Evolutionary conservation across 1,140 invertebrate species (phyloP).

Genomic region (Halotydeus destructor): DNA sequence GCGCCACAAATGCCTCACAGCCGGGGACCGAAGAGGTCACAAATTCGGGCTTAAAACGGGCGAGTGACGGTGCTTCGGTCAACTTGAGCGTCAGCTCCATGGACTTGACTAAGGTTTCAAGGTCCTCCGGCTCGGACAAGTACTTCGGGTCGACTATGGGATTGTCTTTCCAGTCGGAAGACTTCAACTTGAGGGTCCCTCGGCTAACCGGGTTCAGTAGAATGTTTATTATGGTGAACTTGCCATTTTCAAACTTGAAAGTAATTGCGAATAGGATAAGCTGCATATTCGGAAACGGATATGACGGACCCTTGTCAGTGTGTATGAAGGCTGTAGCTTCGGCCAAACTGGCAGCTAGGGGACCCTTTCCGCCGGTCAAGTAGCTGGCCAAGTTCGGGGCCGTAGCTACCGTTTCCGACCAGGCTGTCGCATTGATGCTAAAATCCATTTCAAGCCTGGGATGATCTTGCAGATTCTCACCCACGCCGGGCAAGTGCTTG

Average conservation of each 20-base stretch:
- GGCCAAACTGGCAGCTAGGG: slow-evolving; percentile 22
- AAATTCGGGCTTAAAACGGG: slow-evolving; percentile 12
- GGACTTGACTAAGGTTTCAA: slow-evolving; percentile 47
- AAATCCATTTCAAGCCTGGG: slow-evolving; percentile 40
- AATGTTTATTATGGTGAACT: slow-evolving; percentile 46
- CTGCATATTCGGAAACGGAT: too few species aligned
- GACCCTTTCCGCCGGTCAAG: slow-evolving; percentile 39
- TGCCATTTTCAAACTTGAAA: too few species aligned
- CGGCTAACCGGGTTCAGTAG: slow-evolving; percentile 43
- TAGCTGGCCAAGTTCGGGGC: slow-evolving; percentile 2
- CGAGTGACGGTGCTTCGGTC: slow-evolving; percentile 13
- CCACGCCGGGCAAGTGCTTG: slow-evolving; percentile 24
- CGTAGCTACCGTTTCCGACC: background rate
- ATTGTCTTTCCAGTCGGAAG: slow-evolving; percentile 61
- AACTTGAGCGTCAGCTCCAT: slow-evolving; percentile 18
- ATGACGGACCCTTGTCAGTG: slow-evolving; percentile 60
- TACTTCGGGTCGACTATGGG: slow-evolving; percentile 84
- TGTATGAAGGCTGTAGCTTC: slow-evolving; percentile 1
- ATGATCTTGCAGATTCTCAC: slow-evolving; percentile 23
- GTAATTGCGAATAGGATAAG: too few species aligned
- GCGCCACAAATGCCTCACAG: slow-evolving; percentile 12
- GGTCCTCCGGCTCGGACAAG: slow-evolving; percentile 53
- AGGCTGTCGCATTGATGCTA: background rate
- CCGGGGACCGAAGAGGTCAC: slow-evolving; percentile 24
- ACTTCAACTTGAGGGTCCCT: slow-evolving; percentile 51